These are phyloP conservation scores for Nymphalis urticae DNA, from an alignment of 2,888 invertebrate species.

Conservation along the genomic window DNA sequence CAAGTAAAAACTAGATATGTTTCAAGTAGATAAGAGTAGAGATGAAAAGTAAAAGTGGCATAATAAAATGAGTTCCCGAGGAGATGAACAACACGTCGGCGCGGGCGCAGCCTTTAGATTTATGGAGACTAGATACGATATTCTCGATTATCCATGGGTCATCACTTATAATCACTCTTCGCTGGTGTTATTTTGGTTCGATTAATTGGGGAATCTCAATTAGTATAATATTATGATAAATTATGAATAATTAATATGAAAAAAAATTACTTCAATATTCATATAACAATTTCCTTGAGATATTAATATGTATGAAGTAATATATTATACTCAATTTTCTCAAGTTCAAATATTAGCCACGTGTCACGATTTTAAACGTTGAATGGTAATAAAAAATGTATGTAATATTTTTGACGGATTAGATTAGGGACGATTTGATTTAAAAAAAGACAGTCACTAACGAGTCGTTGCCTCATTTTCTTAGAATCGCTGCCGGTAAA, in stretches of 20 bases:
- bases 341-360: neutral
- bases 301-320: no score
- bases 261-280: no score
- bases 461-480: conserved; percentile 53
- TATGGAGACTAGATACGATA: conserved; percentile 48
- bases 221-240: neutral
- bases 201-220: neutral
- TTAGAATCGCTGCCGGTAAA: conserved; percentile 58
- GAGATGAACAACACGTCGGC: conserved; percentile 38
- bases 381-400: no score
- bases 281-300: no score
- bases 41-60: conserved; percentile 69
- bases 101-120: conserved; percentile 52
- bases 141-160: conserved; percentile 18
- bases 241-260: neutral
- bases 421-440: conserved; percentile 32
- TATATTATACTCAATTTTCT: neutral
- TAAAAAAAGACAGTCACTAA: conserved; percentile 38
- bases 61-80: conserved; percentile 62
- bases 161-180: neutral
- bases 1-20: conserved; percentile 41
- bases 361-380: no score
- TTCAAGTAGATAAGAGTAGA: conserved; percentile 21
- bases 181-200: neutral
- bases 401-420: conserved; percentile 9